These are phyloP conservation scores for Habropoda laboriosa DNA, from an alignment of 1,140 invertebrate genomes.

Conservation along the genomic window DNA sequence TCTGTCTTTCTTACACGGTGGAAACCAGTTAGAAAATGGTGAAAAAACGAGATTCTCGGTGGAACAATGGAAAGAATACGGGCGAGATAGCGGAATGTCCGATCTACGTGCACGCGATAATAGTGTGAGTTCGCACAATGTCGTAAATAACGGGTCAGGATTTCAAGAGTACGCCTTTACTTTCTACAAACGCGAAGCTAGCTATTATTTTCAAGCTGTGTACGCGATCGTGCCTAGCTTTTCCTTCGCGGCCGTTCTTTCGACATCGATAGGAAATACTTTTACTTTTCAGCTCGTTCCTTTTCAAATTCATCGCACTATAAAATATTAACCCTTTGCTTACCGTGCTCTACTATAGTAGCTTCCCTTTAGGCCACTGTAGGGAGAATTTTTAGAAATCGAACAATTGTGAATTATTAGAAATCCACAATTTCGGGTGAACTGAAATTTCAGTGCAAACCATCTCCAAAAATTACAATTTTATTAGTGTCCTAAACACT, in stretches of 20 bases:
- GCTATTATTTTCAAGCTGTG: slow-evolving; percentile 50
- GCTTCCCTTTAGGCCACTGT: too few relatives aligned
- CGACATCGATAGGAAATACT: slow-evolving; percentile 33
- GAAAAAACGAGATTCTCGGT: background rate
- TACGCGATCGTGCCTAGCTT: slow-evolving; percentile 34
- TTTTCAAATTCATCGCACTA: background rate
- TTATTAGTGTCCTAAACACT: too few relatives aligned
- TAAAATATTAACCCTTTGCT: too few relatives aligned
- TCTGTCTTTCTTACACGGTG: background rate
- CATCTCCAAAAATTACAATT: too few relatives aligned
- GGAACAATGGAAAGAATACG: background rate
- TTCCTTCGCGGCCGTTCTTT: slow-evolving; percentile 47
- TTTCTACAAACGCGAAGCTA: slow-evolving; percentile 50
- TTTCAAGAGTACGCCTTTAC: slow-evolving; percentile 40
- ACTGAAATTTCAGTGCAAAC: too few relatives aligned
- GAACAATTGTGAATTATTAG: too few relatives aligned
- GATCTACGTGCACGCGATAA: background rate
- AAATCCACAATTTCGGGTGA: too few relatives aligned
- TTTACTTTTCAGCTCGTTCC: background rate
- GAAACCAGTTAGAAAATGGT: background rate
- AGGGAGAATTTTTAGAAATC: too few relatives aligned
- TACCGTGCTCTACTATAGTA: too few relatives aligned
- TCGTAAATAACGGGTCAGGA: slow-evolving; percentile 41
- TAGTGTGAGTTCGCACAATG: slow-evolving; percentile 8
- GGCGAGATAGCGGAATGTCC: background rate